A percentile compares a stretch with the other conserved stretches of the same genome.
Evolutionary conservation across 1,140 invertebrate species (phyloP).

Genomic region (Lasioglossum albipes): DNA sequence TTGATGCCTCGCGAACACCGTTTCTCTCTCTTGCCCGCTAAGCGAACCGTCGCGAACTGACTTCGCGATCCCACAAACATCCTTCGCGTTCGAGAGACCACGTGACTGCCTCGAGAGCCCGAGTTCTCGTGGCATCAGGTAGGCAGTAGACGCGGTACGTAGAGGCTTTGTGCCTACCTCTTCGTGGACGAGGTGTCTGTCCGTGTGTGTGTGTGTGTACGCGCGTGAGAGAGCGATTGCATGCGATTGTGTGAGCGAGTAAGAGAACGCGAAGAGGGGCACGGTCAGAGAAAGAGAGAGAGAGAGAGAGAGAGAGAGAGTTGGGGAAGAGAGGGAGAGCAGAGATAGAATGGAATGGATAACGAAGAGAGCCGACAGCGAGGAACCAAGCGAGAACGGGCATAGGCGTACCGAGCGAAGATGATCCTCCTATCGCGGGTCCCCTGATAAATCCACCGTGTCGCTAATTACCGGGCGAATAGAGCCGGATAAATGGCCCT

Average conservation of each 20-base stretch:
- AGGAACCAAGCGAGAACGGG: too few relatives aligned
- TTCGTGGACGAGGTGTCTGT: neutral
- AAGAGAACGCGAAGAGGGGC: neutral
- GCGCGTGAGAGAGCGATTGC: neutral
- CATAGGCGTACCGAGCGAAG: too few relatives aligned
- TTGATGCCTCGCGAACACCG: neutral
- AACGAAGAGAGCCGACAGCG: neutral
- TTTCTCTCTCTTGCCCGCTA: conserved; percentile 57
- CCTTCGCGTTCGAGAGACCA: conserved; percentile 72
- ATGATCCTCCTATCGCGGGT: too few relatives aligned
- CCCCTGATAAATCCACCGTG: too few relatives aligned
- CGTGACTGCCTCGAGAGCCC: conserved; percentile 72
- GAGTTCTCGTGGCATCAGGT: conserved; percentile 72
- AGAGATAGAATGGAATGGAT: conserved; percentile 1
- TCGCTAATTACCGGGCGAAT: too few relatives aligned
- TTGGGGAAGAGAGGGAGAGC: neutral
- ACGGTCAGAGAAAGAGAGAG: neutral
- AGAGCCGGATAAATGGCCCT: too few relatives aligned
- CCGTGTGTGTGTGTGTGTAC: neutral
- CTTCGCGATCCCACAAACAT: conserved; percentile 74
- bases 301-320: neutral
- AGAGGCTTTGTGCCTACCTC: conserved; percentile 15
- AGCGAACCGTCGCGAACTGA: conserved; percentile 72
- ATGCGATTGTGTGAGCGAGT: neutral
- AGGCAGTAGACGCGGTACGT: conserved; percentile 50